These are phyloP conservation scores for Linyphia triangularis DNA, from an alignment of 2,888 invertebrate genomes.

Conservation along the genomic window DNA sequence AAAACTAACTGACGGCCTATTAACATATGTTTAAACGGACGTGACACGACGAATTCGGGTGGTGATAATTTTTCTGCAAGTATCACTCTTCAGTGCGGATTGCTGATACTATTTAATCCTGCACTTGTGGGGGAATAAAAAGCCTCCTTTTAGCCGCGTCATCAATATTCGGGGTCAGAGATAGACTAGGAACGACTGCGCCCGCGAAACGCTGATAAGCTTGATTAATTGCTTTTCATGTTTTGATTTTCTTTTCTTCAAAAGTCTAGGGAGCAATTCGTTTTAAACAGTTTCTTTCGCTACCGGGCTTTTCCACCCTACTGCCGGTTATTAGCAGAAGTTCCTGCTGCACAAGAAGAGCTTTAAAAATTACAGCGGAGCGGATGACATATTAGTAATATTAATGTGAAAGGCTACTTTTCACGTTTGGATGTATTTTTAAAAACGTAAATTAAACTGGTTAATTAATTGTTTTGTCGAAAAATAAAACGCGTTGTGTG, in stretches of 20 bases:
- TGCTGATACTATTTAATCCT: constrained; percentile 55
- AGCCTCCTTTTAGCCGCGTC: constrained; percentile 38
- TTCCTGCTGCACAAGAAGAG: constrained; percentile 1
- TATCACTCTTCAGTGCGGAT: constrained; percentile 25
- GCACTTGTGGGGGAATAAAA: constrained; percentile 45
- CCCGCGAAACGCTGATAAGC: constrained; percentile 50
- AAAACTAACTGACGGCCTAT: constrained; percentile 29
- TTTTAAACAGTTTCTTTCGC: constrained; percentile 31
- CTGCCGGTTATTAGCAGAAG: constrained; percentile 55
- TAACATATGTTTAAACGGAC: constrained; percentile 27
- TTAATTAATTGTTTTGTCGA: not conserved
- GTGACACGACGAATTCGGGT: constrained; percentile 10
- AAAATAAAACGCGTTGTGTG: not conserved
- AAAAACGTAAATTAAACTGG: not conserved
- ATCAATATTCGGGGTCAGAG: constrained; percentile 62
- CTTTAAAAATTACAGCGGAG: not conserved
- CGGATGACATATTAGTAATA: constrained; percentile 30
- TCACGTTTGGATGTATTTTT: not conserved
- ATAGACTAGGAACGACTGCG: constrained; percentile 40
- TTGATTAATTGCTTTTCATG: constrained; percentile 68
- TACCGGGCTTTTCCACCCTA: not conserved
- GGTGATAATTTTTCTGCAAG: constrained; percentile 18
- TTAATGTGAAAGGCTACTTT: constrained; percentile 31
- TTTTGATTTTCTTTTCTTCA: constrained; percentile 57
- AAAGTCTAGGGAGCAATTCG: constrained; percentile 50